Percentiles rank a stretch among this genome's conserved stretches.
These are phyloP conservation scores for Chaenogobius annularis DNA, from an alignment of 2,113 vertebrate species.

Conservation along the genomic window DNA sequence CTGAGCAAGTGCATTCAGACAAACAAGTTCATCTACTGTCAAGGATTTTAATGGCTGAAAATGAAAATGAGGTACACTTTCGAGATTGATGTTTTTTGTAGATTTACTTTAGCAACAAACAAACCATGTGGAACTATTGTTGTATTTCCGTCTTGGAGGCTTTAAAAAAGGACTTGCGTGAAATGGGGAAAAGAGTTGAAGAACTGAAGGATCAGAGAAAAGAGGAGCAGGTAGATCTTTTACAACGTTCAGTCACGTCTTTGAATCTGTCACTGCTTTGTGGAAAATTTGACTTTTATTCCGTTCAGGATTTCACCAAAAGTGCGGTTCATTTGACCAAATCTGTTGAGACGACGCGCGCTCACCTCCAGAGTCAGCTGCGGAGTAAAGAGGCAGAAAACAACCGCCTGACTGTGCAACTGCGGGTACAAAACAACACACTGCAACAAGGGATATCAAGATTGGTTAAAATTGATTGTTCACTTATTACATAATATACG, in stretches of 20 bases:
- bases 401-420: slow-evolving; percentile 77
- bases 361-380: slow-evolving; percentile 82
- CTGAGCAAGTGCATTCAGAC: slow-evolving; percentile 39
- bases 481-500: not conserved
- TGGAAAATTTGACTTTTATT: not conserved
- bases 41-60: slow-evolving; percentile 77
- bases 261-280: not conserved
- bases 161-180: slow-evolving; percentile 77
- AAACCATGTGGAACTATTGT: not conserved
- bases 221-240: slow-evolving; percentile 77
- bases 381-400: slow-evolving; percentile 85
- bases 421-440: slow-evolving; percentile 73
- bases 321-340: slow-evolving; percentile 72
- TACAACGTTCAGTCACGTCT: not conserved
- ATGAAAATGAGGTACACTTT: slow-evolving; percentile 76
- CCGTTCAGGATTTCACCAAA: slow-evolving; percentile 74
- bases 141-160: slow-evolving; percentile 65
- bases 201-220: slow-evolving; percentile 77
- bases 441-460: not conserved
- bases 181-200: slow-evolving; percentile 73
- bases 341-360: slow-evolving; percentile 75
- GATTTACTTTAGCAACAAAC: not conserved
- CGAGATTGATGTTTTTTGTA: not conserved
- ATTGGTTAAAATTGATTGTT: not conserved
- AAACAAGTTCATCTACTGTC: slow-evolving; percentile 68